Evolutionary conservation across 1,140 invertebrate genomes (phyloP), one percentile per base, ranked within the genome.

Genomic region (Aphelinus atriplicis): DNA sequence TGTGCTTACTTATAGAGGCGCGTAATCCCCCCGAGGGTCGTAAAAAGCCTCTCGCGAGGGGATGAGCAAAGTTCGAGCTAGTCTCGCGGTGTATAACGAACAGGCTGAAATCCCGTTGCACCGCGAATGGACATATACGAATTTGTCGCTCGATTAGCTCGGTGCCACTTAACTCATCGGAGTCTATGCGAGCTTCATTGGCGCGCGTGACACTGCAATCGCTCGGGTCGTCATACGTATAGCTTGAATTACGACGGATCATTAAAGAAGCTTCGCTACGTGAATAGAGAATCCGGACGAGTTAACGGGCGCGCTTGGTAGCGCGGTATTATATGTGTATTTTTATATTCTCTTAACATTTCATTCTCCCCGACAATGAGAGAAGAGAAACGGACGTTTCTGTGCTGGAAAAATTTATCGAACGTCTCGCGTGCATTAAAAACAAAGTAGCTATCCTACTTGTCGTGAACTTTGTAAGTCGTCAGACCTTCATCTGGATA

Each of bases 111-210:
- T 53, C 47, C 48, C 69, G 60, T 71, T 62, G 4, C 1, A 0
- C 9, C 26, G 3, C 2, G n/a, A 57, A 66, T 43, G 43, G 63
- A 73, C 61, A 67, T 73, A 66, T 26, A 26, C 26, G 26, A 26
- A 26, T 67, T 51, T 67, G 71, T 61, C 71, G 47, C 42, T 73
- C 64, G 42, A 73, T 73, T 73, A 73, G 63, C 43, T 9, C 6
- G 45, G 7, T 60, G 63, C 43, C 71, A 53, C 10, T 57, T 66
- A 60, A 73, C 71, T 73, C 55, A 73, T 50, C 45, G 9, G 55
- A 5, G 7, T 45, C 9, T 48, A 65, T 9, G 26, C 65, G 45
- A 56, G 51, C 42, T 26, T 45, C 51, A 47, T 63, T 62, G 26
- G 43, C 9, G 48, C 50, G 55, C 68, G 7, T 60, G 67, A 51